Conservation (phyloP, 2,888 invertebrate species). For the Escarpia spicata region DNA sequence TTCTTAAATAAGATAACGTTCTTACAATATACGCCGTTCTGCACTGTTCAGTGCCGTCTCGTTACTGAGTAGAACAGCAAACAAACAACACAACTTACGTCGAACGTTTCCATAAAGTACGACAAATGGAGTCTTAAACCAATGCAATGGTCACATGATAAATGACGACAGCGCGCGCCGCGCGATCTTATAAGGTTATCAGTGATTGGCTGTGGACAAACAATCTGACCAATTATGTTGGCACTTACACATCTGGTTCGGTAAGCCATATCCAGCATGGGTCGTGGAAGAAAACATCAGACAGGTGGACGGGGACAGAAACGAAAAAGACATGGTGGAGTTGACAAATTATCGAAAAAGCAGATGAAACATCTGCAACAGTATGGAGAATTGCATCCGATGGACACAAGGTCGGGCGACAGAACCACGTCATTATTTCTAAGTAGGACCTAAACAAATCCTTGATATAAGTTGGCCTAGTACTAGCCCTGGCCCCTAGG, state of each 20-base stretch:
- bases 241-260: neutral
- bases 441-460: neutral
- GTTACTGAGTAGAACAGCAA: neutral
- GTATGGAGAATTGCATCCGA: slow-evolving; percentile 46
- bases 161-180: neutral
- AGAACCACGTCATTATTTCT: neutral
- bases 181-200: neutral
- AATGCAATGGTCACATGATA: neutral
- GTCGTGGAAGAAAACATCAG: slow-evolving; percentile 10
- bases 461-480: neutral
- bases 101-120: neutral
- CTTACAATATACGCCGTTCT: neutral
- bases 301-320: slow-evolving; percentile 19
- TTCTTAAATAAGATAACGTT: neutral
- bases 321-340: slow-evolving; percentile 20
- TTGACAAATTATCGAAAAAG: slow-evolving; percentile 34
- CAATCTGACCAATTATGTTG: neutral
- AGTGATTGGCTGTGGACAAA: neutral
- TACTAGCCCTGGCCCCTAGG: no score
- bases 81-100: neutral
- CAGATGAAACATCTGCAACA: slow-evolving; percentile 43
- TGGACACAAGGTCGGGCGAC: neutral
- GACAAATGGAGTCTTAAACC: neutral
- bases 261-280: neutral
- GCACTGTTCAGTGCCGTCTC: slow-evolving; percentile 14